phyloP scores from a whole-genome alignment of 2,113 vertebrate species.

The Aramus guarauna region DNA sequence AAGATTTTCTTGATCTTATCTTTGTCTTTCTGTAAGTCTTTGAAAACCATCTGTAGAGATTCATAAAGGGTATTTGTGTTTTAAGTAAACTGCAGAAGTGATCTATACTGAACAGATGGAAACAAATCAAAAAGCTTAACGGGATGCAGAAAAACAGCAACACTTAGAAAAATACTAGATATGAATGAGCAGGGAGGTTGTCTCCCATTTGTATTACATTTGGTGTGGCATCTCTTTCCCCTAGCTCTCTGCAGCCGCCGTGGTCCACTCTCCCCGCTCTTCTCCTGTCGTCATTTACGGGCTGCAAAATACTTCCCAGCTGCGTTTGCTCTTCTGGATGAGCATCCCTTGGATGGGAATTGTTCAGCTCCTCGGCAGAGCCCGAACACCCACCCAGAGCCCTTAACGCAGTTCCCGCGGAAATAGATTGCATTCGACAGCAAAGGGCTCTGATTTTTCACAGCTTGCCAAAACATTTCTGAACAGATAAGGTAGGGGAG shows the following conservation, averaged over 20 bases:
- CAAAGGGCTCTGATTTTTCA: conserved; percentile 16
- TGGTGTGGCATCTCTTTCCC: background rate
- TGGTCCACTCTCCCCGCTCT: accelerated
- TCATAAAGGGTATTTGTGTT: conserved; percentile 71
- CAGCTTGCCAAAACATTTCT: conserved; percentile 40
- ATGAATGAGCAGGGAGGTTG: conserved; percentile 45
- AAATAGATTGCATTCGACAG: conserved; percentile 15
- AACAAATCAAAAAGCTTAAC: conserved; percentile 72
- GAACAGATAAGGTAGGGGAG: background rate
- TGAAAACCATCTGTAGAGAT: conserved; percentile 71
- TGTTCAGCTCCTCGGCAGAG: background rate
- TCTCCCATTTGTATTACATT: background rate
- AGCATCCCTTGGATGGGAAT: background rate
- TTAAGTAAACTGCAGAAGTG: conserved; percentile 71
- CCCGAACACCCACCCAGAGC: background rate
- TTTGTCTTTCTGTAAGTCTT: conserved; percentile 68
- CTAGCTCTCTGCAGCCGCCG: background rate
- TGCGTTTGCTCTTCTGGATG: background rate
- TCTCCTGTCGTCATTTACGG: background rate
- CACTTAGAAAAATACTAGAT: conserved; percentile 41
- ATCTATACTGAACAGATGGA: conserved; percentile 70
- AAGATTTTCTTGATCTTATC: conserved; percentile 71
- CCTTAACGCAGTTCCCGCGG: background rate
- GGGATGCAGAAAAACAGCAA: conserved; percentile 60
- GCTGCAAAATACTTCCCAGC: background rate